These are phyloP conservation scores for Hydrocynus forskahlii DNA, from an alignment of 2,797 vertebrate genomes.

Conservation along the genomic window DNA sequence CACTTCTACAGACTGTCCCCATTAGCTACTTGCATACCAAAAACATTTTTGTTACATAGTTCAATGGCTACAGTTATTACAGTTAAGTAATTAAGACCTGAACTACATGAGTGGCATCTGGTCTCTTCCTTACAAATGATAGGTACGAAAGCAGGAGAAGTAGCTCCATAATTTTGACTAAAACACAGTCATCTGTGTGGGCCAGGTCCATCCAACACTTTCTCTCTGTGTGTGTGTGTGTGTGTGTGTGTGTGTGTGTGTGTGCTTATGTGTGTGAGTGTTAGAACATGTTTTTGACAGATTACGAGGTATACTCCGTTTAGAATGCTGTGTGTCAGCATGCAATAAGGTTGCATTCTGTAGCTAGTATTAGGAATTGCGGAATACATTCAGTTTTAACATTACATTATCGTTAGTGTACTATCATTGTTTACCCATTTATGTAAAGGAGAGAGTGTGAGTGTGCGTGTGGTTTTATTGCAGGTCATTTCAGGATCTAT, in stretches of 20 bases:
- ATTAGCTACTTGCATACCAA: neutral
- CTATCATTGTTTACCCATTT: neutral
- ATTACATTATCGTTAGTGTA: neutral
- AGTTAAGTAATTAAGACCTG: too few species aligned
- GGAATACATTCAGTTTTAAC: neutral
- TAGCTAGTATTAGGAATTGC: neutral
- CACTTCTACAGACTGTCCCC: neutral
- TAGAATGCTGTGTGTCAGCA: neutral
- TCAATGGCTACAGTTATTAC: neutral
- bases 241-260: neutral
- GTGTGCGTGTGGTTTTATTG: neutral
- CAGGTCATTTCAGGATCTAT: neutral
- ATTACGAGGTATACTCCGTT: neutral
- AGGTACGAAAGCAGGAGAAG: neutral
- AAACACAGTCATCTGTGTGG: neutral
- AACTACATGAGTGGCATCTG: neutral
- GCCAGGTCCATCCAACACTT: neutral
- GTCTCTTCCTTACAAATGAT: neutral
- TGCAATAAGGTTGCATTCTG: slow-evolving; percentile 23
- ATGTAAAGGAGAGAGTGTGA: neutral
- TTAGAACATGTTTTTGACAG: neutral
- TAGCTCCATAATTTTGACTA: neutral
- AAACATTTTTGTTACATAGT: neutral
- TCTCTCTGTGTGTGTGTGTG: neutral
- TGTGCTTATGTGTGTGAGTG: neutral